Conservation (phyloP, 2,888 invertebrate species). For the Erebia epiphron region DNA sequence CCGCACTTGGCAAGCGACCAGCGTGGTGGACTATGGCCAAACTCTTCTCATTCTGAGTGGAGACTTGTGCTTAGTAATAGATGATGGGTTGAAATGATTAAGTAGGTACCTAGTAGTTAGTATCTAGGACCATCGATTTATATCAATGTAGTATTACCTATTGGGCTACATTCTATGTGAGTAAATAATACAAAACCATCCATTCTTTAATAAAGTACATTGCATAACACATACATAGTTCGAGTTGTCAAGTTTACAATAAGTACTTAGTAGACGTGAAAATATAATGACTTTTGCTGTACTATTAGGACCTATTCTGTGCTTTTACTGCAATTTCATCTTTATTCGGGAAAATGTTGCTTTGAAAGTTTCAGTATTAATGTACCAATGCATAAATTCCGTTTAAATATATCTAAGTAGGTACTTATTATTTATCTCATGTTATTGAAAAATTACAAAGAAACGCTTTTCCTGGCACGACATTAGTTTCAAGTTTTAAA, state of each 20-base stretch:
- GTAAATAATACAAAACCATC: background rate
- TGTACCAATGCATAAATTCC: background rate
- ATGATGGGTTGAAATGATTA: too few species aligned
- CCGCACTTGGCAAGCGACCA: too few species aligned
- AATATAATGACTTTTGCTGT: too few species aligned
- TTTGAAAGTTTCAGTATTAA: background rate
- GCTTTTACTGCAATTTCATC: too few species aligned
- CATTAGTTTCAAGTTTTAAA: slow-evolving; percentile 13
- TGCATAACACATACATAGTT: background rate
- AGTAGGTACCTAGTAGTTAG: too few species aligned
- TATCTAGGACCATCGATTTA: too few species aligned
- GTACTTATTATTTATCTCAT: background rate
- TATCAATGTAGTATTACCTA: too few species aligned
- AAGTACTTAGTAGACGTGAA: background rate
- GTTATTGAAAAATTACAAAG: background rate
- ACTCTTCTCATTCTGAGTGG: too few species aligned
- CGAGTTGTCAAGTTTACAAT: background rate
- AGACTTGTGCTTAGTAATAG: too few species aligned
- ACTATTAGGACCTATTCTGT: too few species aligned
- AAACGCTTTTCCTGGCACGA: background rate
- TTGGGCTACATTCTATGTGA: background rate
- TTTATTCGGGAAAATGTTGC: background rate
- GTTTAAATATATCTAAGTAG: too few species aligned
- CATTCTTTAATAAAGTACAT: background rate
- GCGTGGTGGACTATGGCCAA: too few species aligned